phyloP scores from a whole-genome alignment of 2,888 invertebrate genomes.

The Pachliopta kotzebuea region DNA sequence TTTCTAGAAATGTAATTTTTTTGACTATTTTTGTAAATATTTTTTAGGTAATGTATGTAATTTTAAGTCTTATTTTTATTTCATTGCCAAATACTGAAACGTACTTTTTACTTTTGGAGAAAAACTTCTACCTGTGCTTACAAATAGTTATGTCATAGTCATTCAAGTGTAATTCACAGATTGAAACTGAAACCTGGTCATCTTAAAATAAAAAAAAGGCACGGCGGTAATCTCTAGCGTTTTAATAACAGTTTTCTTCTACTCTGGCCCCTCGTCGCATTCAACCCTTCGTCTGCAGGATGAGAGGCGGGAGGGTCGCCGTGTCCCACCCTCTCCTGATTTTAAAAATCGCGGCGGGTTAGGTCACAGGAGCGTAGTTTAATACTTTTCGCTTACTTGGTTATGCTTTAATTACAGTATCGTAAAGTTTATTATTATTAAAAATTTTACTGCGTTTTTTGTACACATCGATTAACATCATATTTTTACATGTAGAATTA shows the following conservation, averaged over 20 bases:
- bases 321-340: slow-evolving; percentile 58
- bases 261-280: slow-evolving; percentile 52
- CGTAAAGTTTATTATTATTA: background rate
- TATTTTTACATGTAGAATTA: too few relatives aligned
- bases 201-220: slow-evolving; percentile 50
- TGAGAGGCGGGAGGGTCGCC: slow-evolving; percentile 31
- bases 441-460: too few relatives aligned
- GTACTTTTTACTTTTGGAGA: too few relatives aligned
- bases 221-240: slow-evolving; percentile 64
- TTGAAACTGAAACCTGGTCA: slow-evolving; percentile 34
- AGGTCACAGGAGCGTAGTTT: slow-evolving; percentile 45
- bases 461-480: too few relatives aligned
- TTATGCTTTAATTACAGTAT: slow-evolving; percentile 29
- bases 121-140: too few relatives aligned
- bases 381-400: slow-evolving; percentile 31
- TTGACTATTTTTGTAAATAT: too few relatives aligned
- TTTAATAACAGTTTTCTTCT: slow-evolving; percentile 75
- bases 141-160: too few relatives aligned
- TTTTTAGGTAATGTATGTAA: too few relatives aligned
- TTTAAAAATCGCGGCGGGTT: slow-evolving; percentile 74
- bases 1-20: too few relatives aligned
- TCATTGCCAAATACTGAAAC: too few relatives aligned
- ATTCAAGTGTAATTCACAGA: too few relatives aligned
- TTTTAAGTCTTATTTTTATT: too few relatives aligned
- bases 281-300: slow-evolving; percentile 43